A percentile compares a stretch with the other conserved stretches of the same genome.
These are phyloP conservation scores for Lampris megalopsis DNA, from an alignment of 2,113 vertebrate genomes.

Conservation along the genomic window DNA sequence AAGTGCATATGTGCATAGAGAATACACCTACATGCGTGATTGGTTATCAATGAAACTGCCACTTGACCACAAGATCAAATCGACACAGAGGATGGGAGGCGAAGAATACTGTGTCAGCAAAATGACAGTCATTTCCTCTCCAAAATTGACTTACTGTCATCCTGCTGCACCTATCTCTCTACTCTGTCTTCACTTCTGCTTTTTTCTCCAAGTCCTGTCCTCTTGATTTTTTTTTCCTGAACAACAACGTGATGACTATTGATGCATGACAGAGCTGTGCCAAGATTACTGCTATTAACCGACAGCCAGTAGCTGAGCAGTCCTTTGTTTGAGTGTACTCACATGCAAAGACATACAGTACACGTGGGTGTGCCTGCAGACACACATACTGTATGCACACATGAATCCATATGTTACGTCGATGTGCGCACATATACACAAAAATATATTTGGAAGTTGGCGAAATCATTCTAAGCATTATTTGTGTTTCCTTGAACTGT, in stretches of 20 bases:
- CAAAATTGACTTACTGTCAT: too few relatives aligned
- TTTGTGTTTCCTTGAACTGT: too few relatives aligned
- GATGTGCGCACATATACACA: too few relatives aligned
- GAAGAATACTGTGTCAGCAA: conserved; percentile 14
- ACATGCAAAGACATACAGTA: neutral
- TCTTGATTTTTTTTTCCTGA: conserved; percentile 28
- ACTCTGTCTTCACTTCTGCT: conserved; percentile 2
- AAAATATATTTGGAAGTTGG: too few relatives aligned
- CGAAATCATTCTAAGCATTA: too few relatives aligned
- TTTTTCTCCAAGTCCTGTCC: conserved; percentile 9
- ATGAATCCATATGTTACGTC: conserved; percentile 1
- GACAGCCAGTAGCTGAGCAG: conserved; percentile 55
- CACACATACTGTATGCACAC: neutral
- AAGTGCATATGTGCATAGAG: too few relatives aligned
- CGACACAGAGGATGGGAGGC: conserved; percentile 9
- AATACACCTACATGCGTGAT: neutral
- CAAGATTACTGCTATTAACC: conserved; percentile 65
- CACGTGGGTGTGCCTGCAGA: neutral
- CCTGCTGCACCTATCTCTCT: neutral
- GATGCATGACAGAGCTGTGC: conserved; percentile 48
- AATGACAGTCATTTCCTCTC: conserved; percentile 34
- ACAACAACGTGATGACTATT: conserved; percentile 37
- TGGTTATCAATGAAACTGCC: conserved; percentile 33
- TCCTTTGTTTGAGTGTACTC: conserved; percentile 9
- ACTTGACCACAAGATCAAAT: neutral